A percentile compares a stretch with the other conserved stretches of the same genome.
phyloP scores from a whole-genome alignment of 2,888 invertebrate species.

The Tanaodytes sp. region DNA sequence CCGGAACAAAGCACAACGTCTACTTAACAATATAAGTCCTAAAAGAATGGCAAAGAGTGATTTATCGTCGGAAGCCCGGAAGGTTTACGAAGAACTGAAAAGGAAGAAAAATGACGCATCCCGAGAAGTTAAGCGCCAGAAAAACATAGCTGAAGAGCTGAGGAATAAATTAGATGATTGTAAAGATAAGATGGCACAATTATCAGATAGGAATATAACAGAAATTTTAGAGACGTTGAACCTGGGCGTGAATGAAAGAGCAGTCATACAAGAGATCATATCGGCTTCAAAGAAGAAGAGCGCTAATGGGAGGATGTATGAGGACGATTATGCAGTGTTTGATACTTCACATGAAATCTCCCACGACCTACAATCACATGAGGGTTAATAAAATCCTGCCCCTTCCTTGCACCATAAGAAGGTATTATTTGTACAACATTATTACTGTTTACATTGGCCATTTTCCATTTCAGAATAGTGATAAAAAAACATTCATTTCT shows the following conservation, averaged over 20 bases:
- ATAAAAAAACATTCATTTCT: no score
- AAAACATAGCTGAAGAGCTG: slow-evolving; percentile 5
- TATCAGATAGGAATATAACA: not conserved
- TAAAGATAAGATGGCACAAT: slow-evolving; percentile 9
- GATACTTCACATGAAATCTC: slow-evolving; percentile 16
- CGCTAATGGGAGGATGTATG: not conserved
- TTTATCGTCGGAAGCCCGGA: not conserved
- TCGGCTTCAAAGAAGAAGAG: slow-evolving; percentile 9
- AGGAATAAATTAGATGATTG: slow-evolving; percentile 7
- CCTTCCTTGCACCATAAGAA: slow-evolving; percentile 7
- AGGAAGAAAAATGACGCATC: slow-evolving; percentile 21
- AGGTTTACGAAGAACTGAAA: not conserved
- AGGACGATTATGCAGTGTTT: slow-evolving; percentile 11
- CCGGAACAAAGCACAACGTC: slow-evolving; percentile 12
- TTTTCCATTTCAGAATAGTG: no score
- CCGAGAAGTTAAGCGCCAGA: slow-evolving; percentile 27
- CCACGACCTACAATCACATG: slow-evolving; percentile 4
- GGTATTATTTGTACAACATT: slow-evolving; percentile 1
- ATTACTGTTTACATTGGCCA: no score
- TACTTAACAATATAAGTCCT: not conserved
- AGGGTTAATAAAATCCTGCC: slow-evolving; percentile 1
- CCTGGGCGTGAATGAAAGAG: not conserved
- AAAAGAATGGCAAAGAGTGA: slow-evolving; percentile 3
- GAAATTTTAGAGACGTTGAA: slow-evolving; percentile 13
- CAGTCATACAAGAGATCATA: slow-evolving; percentile 7